Base-by-base conservation (phyloP, 2,797 vertebrate species). In the Siniperca undulata region DNA sequence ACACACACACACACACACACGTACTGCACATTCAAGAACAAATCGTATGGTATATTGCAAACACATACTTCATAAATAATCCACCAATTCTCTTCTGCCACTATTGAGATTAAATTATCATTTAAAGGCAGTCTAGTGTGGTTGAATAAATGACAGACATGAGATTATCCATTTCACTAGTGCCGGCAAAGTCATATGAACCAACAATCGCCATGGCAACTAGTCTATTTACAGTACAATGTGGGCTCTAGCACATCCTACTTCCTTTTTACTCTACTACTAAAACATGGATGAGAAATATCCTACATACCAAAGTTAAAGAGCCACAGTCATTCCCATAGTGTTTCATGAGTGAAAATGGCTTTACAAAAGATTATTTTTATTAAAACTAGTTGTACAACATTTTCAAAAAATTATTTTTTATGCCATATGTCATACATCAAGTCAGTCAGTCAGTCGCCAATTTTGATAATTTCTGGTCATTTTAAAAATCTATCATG, bases 181-280 rank as follows among this genome's bases (percentile, higher is more conserved):
- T 20, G 44, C 44, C 48, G n/a, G 69, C 22, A 60, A 77, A 80
- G 14, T 59, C 71, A 83, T 71, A 81, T 79, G 52, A 72, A 83
- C 67, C 73, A 77, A 81, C 61, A 66, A 73, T 92, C 59, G 12
- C 91, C 85, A 93, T 92, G 92, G 81, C 78, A 94, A 93, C 92
- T 34, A 42, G 61, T 88, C 86, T 93, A 90, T 92, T 92, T 91
- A 91, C 86, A 92, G 85, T 80, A 71, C 76, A 79, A n/a, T 75
- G 86, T 89, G 75, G 72, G 84, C 70, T 77, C 64, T 16, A 76
- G 73, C 52, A 80, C 85, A 74, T 76, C 74, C 36, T 73, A 71
- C 83, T 69, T 81, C 59, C 24, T 34, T 77, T 64, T 70, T 50
- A 78, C 40, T 81, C 69, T 50, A 78, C 40, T 81, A 66, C 7